phyloP scores from a whole-genome alignment of 2,797 vertebrate species.

The Bradypodion ventrale region DNA sequence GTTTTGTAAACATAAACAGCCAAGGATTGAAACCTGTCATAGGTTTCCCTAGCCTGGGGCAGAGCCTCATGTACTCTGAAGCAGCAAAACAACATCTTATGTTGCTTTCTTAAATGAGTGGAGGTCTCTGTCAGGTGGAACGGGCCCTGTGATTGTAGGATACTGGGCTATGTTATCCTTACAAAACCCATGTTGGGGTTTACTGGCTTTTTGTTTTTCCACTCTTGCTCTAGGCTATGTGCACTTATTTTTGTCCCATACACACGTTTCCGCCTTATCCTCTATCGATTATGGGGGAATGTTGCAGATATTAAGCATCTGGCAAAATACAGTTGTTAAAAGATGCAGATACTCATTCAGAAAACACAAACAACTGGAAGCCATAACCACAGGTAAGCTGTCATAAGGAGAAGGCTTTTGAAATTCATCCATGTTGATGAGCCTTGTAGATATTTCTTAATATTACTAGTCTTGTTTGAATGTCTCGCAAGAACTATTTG shows the following conservation, averaged over 20 bases:
- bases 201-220: not conserved
- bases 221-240: too few relatives aligned
- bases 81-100: too few relatives aligned
- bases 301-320: not conserved
- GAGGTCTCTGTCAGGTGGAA: too few relatives aligned
- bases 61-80: too few relatives aligned
- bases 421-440: conserved; percentile 21
- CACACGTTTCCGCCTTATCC: not conserved
- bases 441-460: conserved; percentile 33
- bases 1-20: too few relatives aligned
- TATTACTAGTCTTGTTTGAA: fast-evolving
- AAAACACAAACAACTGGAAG: too few relatives aligned
- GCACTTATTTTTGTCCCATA: not conserved
- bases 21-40: too few relatives aligned
- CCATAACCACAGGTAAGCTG: not conserved
- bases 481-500: not conserved
- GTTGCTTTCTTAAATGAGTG: too few relatives aligned
- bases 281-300: not conserved
- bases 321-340: not conserved
- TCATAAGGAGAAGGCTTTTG: conserved; percentile 4
- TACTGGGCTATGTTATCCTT: too few relatives aligned
- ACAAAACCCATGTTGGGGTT: not conserved
- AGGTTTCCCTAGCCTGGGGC: too few relatives aligned
- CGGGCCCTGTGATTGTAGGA: too few relatives aligned
- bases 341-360: not conserved